Evolutionary conservation across 2,888 invertebrate species (phyloP).

Genomic region (Leptinotarsa juncta): DNA sequence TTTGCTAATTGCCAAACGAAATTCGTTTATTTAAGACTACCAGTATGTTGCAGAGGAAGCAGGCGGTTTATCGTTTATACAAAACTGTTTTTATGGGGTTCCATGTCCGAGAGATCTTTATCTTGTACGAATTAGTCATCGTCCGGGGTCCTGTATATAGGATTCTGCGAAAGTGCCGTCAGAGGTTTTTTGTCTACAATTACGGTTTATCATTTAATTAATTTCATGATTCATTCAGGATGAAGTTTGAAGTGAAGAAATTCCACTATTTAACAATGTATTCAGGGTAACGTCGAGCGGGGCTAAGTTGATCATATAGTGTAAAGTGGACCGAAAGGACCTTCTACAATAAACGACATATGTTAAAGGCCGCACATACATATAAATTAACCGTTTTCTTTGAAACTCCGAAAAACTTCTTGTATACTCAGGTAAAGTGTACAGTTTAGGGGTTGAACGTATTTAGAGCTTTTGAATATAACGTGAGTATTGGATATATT

Average conservation of each 20-base stretch:
- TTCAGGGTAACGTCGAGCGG: no score
- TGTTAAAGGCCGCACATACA: no score
- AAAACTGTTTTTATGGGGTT: constrained; percentile 19
- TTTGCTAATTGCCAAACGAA: constrained; percentile 41
- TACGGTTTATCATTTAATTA: neutral
- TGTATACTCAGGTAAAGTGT: no score
- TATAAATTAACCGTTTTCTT: no score
- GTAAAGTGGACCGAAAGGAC: no score
- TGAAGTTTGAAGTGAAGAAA: neutral
- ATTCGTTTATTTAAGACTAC: constrained; percentile 40
- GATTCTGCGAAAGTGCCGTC: neutral
- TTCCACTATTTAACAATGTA: no score
- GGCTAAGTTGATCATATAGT: no score
- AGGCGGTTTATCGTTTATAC: constrained; percentile 24
- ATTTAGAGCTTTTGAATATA: no score
- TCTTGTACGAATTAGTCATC: neutral
- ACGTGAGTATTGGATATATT: no score
- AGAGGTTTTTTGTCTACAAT: neutral
- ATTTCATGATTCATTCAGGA: neutral
- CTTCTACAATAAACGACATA: no score
- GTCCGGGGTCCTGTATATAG: neutral
- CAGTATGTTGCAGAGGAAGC: constrained; percentile 33
- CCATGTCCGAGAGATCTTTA: constrained; percentile 7
- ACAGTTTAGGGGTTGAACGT: no score
- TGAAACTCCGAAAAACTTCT: no score